These are phyloP conservation scores for Heliconius erato DNA, from an alignment of 2,888 invertebrate genomes.

Conservation along the genomic window DNA sequence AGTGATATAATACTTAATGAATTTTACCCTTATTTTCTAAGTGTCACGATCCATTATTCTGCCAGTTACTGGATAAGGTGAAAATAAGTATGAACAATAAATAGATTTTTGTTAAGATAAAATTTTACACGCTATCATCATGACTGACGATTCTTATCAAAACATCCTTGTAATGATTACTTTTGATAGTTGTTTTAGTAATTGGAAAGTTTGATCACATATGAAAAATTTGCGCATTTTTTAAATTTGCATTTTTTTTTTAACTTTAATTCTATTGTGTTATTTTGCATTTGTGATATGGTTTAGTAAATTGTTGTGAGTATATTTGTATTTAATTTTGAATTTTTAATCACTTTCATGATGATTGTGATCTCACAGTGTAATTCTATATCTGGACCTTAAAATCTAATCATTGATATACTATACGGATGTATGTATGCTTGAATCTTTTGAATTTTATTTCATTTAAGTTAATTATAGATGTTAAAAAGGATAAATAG, in stretches of 20 bases:
- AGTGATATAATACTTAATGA: neutral
- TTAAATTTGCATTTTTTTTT: neutral
- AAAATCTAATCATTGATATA: neutral
- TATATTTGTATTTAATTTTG: neutral
- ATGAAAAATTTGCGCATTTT: neutral
- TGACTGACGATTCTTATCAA: slow-evolving; percentile 21
- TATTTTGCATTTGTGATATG: neutral
- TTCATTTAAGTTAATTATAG: too few species aligned
- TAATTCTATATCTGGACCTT: neutral
- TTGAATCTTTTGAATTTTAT: too few species aligned
- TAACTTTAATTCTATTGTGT: neutral
- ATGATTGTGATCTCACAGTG: neutral
- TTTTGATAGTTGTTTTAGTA: slow-evolving; percentile 16
- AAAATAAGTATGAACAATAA: neutral
- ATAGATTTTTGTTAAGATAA: slow-evolving; percentile 13
- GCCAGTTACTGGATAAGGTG: neutral
- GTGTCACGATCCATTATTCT: neutral
- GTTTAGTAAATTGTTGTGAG: neutral
- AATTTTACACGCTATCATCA: slow-evolving; percentile 7
- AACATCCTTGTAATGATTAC: slow-evolving; percentile 18
- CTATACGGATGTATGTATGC: too few species aligned
- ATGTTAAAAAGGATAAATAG: too few species aligned
- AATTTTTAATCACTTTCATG: neutral
- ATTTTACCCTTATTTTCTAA: neutral
- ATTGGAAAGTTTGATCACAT: neutral